Evolutionary conservation across 2,888 invertebrate genomes (phyloP), one percentile per base, ranked within the genome.

Genomic region (Dryococelus australis): DNA sequence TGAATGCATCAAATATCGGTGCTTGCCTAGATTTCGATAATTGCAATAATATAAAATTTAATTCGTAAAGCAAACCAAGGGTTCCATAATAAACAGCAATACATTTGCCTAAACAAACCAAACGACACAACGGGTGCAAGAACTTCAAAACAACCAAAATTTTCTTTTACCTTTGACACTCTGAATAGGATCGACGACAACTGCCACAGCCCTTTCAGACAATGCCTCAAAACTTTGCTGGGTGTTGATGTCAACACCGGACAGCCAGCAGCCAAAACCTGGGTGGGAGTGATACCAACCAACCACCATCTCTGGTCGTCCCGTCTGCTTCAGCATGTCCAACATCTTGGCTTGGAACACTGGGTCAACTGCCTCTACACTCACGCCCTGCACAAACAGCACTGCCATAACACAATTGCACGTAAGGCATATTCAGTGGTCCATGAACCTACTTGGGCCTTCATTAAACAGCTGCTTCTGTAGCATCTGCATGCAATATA

Each of bases 271-370:
- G 81, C 99, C 99, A 93, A 99, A 99, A 65, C 99, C 99, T 90
- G 99, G 99, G 96, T 99, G 99, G 86, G 99, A 99, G 92, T 99
- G 99, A 92, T 99, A 99, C 95, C 95, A 95, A 89, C 99, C 99
- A 87, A 99, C 99, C 27, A 99, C 99, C 99, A 99, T 99, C 94
- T 99, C 99, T 0, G 99, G 99, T 87, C 99, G 94, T 8, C 99
- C 99, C 85, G 99, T 99, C 93, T 99, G 99, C 92, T 98, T 97
- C 87, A 99, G 93, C 99, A 99, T 99, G 91, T 96, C 97, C 93
- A 99, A 96, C 99, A 99, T 99, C 94, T 99, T 99, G 9, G 99
- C 99, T 93, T 99, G 99, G 92, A 99, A 99, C 53, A 99, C 99
- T 80, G 99, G 99, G 93, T 99, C 99, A 16, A 99, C 99, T 24